Percentiles rank a stretch among this genome's conserved stretches.
These are phyloP conservation scores for Tipula lateralis DNA, from an alignment of 2,888 invertebrate genomes.

Conservation along the genomic window DNA sequence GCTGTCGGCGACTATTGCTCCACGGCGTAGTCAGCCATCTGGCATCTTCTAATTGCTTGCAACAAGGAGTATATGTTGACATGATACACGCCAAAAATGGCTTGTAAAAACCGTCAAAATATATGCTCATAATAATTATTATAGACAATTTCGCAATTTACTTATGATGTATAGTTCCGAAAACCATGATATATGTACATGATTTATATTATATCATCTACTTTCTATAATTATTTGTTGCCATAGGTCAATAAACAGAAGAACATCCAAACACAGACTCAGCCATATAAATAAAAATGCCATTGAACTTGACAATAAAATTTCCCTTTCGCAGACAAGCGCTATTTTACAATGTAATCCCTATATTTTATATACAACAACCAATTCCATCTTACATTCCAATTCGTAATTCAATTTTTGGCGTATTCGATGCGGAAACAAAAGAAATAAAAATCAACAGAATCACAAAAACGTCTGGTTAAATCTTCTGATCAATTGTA, in stretches of 20 bases:
- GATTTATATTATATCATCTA: no score
- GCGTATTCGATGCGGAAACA: not conserved
- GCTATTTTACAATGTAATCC: not conserved
- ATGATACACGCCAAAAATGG: no score
- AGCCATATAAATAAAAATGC: not conserved
- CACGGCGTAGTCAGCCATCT: no score
- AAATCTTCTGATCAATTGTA: constrained; percentile 2
- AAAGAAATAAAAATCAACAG: constrained; percentile 19
- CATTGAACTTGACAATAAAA: constrained; percentile 11
- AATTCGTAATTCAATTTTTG: not conserved
- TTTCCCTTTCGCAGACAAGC: not conserved
- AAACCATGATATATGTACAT: no score
- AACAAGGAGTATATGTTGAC: no score
- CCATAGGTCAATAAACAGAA: not conserved
- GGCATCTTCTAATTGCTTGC: no score
- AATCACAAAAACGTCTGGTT: not conserved
- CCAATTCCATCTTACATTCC: not conserved
- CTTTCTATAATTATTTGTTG: no score
- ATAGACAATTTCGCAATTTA: no score
- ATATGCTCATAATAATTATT: no score
- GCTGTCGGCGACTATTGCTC: no score
- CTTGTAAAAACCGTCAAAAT: no score
- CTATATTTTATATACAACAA: not conserved
- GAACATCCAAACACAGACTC: not conserved
- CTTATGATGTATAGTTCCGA: no score